phyloP scores from a whole-genome alignment of 2,888 invertebrate genomes.

The Volucella zonaria region DNA sequence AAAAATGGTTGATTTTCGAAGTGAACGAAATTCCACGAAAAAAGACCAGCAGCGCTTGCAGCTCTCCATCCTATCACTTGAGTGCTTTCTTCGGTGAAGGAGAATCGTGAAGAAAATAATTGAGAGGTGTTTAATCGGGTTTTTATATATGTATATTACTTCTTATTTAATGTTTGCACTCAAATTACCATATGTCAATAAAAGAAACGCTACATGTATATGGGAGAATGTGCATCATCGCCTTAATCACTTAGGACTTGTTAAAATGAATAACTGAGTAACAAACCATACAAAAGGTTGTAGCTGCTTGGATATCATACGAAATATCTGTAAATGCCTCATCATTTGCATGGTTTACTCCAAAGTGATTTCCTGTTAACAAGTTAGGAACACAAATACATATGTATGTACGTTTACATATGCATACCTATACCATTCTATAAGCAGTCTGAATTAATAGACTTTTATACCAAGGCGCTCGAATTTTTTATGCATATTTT shows the following conservation, averaged over 20 bases:
- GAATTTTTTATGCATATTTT: not conserved
- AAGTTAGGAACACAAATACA: not conserved
- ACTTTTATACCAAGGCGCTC: not conserved
- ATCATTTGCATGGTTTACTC: conserved; percentile 62
- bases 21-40: conserved; percentile 64
- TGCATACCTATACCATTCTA: not conserved
- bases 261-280: conserved; percentile 39
- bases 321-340: conserved; percentile 38
- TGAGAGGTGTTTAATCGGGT: conserved; percentile 83
- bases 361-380: conserved; percentile 45
- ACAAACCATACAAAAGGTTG: conserved; percentile 45
- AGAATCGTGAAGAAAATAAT: conserved; percentile 78
- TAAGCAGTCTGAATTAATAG: not conserved
- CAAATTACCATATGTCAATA: conserved; percentile 74
- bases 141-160: conserved; percentile 76
- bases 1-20: conserved; percentile 62
- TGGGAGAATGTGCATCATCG: conserved; percentile 38
- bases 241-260: conserved; percentile 41
- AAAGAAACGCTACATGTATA: conserved; percentile 54
- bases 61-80: conserved; percentile 53
- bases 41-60: conserved; percentile 70
- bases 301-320: conserved; percentile 42
- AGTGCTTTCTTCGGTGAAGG: conserved; percentile 62
- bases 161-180: conserved; percentile 69
- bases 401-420: not conserved